phyloP scores from a whole-genome alignment of 2,113 vertebrate species.

The Phyllostomus discolor region DNA sequence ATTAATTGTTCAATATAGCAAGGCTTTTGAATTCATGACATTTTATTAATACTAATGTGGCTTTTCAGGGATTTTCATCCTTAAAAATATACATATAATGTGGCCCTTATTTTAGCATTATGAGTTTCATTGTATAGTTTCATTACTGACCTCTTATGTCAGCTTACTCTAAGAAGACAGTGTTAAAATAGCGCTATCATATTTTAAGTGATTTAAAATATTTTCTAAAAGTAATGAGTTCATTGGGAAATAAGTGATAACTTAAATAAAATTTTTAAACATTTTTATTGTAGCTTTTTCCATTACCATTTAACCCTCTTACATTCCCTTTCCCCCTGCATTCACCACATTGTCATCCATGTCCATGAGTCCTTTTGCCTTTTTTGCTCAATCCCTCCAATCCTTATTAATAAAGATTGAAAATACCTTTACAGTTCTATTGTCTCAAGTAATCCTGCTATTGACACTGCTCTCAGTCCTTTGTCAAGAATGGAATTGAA shows the following conservation, averaged over 20 bases:
- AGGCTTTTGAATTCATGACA: conserved; percentile 20
- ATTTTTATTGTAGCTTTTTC: no score
- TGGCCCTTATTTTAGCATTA: neutral
- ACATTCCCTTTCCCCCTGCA: no score
- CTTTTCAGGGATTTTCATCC: neutral
- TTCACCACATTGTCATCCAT: no score
- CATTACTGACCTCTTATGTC: neutral
- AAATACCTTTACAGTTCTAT: neutral
- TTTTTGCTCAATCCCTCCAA: no score
- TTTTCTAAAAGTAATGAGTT: neutral
- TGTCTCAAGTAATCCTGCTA: neutral
- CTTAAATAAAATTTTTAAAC: neutral
- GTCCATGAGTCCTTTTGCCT: no score
- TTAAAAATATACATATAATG: neutral
- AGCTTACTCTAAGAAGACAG: neutral
- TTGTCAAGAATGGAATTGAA: neutral
- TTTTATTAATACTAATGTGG: conserved; percentile 4
- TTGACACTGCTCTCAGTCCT: neutral
- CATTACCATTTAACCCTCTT: no score
- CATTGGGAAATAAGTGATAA: neutral
- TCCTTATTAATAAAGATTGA: neutral
- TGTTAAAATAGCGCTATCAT: neutral
- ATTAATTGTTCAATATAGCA: conserved; percentile 56
- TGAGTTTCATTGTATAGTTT: neutral
- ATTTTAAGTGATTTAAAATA: neutral